Evolutionary conservation across 2,888 invertebrate species (phyloP), one percentile per base, ranked within the genome.

Genomic region (Diarsia rubi): DNA sequence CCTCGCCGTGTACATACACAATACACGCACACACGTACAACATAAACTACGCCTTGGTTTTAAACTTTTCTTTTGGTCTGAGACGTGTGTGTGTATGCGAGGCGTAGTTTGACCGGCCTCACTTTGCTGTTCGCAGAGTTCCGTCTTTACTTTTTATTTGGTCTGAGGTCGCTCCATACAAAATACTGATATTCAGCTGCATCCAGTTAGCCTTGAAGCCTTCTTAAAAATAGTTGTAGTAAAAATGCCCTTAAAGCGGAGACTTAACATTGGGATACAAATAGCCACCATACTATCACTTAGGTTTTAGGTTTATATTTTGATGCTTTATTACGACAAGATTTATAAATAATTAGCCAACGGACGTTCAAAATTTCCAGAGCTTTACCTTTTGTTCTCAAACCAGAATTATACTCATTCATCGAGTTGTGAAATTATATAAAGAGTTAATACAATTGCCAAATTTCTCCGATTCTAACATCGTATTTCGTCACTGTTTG

Each of bases 401-500:
- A 59, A 62, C 5, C 21, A 37, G 37, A 52, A 52, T 45, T 16
- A 8, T 21, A 24, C 24, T 12, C 14, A 19, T 37, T 75, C 47
- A 16, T n/a, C 42, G 45, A 65, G 8, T 45, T 52, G 27, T 45
- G 52, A 75, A 62, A 78, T 11, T 14, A 31, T 49, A 31, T 9
- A 24, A 24, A 42, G 11, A 6, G 31, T 1, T 57, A 57, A 66
- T n/a, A 62, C 45, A 31, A 69, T 31, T 54, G 14, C 11, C 14
- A 27, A 67, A n/a, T 42, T 27, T 27, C 21, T 49, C 16, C 11
- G 27, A 49, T 9, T 14, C 24, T 19, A 73, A 62, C 52, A 47
- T 64, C 44, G 45, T 63, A 78, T 73, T 72, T 71, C 63, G 42
- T 79, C 52, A 72, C 67, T 65, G 65, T 79, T 85, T 79, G 19